phyloP scores from a whole-genome alignment of 2,113 vertebrate genomes.

The Actenoides lindsayi region DNA sequence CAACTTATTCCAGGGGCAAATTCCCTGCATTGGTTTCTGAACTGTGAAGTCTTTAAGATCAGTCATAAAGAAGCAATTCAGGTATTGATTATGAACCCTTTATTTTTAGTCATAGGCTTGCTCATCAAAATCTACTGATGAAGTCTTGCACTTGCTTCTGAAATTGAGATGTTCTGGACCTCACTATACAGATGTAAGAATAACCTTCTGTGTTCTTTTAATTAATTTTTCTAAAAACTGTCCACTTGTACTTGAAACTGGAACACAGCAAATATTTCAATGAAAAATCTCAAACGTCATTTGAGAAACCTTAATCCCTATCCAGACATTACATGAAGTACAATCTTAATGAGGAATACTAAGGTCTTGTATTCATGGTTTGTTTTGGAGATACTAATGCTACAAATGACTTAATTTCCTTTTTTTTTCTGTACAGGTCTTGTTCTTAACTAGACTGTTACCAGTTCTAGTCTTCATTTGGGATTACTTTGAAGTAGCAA shows the following conservation, averaged over 20 bases:
- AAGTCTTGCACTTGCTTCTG: neutral
- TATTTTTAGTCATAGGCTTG: neutral
- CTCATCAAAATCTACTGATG: neutral
- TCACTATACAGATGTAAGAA: neutral
- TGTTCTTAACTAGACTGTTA: neutral
- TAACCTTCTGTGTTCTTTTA: neutral
- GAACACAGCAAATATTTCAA: neutral
- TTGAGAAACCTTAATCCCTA: neutral
- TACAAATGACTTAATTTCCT: neutral
- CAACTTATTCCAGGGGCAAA: neutral
- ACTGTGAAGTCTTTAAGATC: neutral
- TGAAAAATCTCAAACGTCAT: neutral
- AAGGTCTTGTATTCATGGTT: neutral
- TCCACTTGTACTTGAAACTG: neutral
- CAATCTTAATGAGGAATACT: neutral
- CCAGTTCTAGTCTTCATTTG: neutral
- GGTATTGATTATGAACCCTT: neutral
- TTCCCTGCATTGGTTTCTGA: neutral
- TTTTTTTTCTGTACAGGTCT: neutral
- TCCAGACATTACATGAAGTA: neutral
- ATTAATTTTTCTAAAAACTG: neutral
- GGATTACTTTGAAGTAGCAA: neutral
- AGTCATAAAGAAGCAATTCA: neutral
- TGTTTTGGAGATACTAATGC: neutral
- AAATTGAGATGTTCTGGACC: neutral